Evolutionary conservation across 2,888 invertebrate genomes (phyloP).

Genomic region (Orchesella flavescens): DNA sequence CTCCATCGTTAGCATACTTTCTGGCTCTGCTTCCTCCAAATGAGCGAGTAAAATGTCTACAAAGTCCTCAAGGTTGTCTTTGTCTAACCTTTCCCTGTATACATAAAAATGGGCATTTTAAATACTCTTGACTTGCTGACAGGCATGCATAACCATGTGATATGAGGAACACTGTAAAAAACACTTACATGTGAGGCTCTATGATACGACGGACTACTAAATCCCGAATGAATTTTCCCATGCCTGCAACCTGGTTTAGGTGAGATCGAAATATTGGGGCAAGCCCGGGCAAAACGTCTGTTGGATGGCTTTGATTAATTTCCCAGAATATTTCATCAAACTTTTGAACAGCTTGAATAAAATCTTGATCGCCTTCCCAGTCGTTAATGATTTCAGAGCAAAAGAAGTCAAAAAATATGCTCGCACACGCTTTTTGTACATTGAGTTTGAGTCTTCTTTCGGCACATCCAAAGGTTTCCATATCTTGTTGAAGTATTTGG

Average conservation of each 20-base stretch:
- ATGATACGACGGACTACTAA: conserved; percentile 84
- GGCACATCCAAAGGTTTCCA: conserved; percentile 21
- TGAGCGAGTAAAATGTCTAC: conserved; percentile 85
- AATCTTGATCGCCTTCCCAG: conserved; percentile 75
- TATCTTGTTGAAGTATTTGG: conserved; percentile 44
- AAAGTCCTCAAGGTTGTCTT: conserved; percentile 81
- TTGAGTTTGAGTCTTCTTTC: conserved; percentile 79
- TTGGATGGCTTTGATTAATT: conserved; percentile 90
- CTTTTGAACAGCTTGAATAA: conserved; percentile 80
- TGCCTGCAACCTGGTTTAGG: conserved; percentile 80
- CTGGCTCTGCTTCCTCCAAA: conserved; percentile 78
- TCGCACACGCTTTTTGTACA: conserved; percentile 84
- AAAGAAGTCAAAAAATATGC: conserved; percentile 91
- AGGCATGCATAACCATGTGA: not conserved
- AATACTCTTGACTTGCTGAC: not conserved
- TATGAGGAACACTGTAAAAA: not conserved
- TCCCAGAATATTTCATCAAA: conserved; percentile 94
- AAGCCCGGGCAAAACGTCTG: conserved; percentile 90
- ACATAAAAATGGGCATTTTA: not conserved
- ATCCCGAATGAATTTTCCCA: conserved; percentile 82
- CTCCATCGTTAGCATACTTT: conserved; percentile 69
- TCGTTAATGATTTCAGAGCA: conserved; percentile 86
- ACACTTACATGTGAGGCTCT: conserved; percentile 74
- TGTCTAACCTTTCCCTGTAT: conserved; percentile 67
- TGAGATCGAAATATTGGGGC: conserved; percentile 83